Evolutionary conservation across 2,888 invertebrate species (phyloP).

Genomic region (Drosophila hamatofila): DNA sequence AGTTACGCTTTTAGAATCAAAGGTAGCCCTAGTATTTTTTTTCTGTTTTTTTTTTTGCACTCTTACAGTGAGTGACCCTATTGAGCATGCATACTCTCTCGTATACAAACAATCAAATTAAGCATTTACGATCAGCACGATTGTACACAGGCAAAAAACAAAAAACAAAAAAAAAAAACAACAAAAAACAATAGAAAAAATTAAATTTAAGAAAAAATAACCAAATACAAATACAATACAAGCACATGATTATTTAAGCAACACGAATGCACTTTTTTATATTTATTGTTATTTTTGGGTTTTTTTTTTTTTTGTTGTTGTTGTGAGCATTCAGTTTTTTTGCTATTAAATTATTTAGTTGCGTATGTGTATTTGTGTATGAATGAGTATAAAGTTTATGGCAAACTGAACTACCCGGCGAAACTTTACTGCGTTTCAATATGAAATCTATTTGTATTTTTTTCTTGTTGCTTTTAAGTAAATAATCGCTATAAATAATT

Average conservation of each 20-base stretch:
- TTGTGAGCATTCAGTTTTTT: not conserved
- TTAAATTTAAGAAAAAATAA: constrained; percentile 26
- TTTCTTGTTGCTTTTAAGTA: constrained; percentile 43
- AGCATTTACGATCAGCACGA: constrained; percentile 71
- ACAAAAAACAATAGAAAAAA: constrained; percentile 19
- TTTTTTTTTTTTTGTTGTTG: constrained; percentile 24
- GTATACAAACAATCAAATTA: constrained; percentile 76
- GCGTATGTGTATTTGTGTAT: constrained; percentile 4
- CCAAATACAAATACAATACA: constrained; percentile 36
- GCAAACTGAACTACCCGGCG: not conserved
- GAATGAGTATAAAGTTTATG: not conserved
- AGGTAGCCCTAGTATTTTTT: not conserved
- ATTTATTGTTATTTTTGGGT: constrained; percentile 32
- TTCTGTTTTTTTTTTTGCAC: too few relatives aligned
- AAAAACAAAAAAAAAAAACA: constrained; percentile 4
- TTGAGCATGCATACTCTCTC: constrained; percentile 52
- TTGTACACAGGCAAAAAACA: constrained; percentile 56
- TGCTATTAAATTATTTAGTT: constrained; percentile 60
- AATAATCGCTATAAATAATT: constrained; percentile 72
- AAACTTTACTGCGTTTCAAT: constrained; percentile 34
- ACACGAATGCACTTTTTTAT: constrained; percentile 38
- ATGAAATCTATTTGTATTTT: constrained; percentile 40
- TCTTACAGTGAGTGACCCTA: constrained; percentile 44
- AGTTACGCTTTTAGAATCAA: not conserved
- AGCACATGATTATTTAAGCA: constrained; percentile 68